Evolutionary conservation across 2,888 invertebrate species (phyloP).

Genomic region (Apotomis betuletana): DNA sequence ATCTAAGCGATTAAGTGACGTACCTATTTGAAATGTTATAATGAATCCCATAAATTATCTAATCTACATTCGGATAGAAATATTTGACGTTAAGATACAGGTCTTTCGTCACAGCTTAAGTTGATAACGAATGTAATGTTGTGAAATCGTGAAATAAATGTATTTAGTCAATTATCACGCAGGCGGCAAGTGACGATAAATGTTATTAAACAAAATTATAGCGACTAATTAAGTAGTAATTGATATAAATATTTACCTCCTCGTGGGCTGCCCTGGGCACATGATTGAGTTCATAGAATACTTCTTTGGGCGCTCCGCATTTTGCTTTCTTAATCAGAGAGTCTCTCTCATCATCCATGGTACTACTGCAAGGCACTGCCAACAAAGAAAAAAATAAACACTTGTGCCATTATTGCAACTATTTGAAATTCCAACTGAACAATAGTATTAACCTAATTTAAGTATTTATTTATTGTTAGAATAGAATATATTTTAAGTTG

Average conservation of each 20-base stretch:
- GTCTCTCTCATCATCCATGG: slow-evolving; percentile 60
- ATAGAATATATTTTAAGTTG: neutral
- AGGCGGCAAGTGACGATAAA: slow-evolving; percentile 24
- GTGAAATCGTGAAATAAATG: slow-evolving; percentile 31
- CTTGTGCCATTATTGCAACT: too few relatives aligned
- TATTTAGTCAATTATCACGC: slow-evolving; percentile 18
- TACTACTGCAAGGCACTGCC: slow-evolving; percentile 66
- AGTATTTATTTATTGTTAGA: too few relatives aligned
- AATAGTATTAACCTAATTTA: too few relatives aligned
- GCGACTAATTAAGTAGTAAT: slow-evolving; percentile 11
- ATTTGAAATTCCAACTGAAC: too few relatives aligned
- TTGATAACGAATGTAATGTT: slow-evolving; percentile 34
- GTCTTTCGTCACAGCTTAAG: slow-evolving; percentile 21
- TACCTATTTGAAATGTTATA: neutral
- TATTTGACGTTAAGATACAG: slow-evolving; percentile 1
- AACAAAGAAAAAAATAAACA: slow-evolving; percentile 5
- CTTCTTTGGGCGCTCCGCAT: slow-evolving; percentile 74
- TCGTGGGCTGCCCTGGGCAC: slow-evolving; percentile 62
- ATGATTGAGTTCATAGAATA: slow-evolving; percentile 64
- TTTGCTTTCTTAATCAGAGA: slow-evolving; percentile 68
- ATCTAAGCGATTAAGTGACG: neutral
- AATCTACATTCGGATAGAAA: slow-evolving; percentile 1
- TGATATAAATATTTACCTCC: slow-evolving; percentile 58
- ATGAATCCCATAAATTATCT: neutral
- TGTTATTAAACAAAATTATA: slow-evolving; percentile 1